Percentiles rank a stretch among this genome's conserved stretches.
phyloP scores from a whole-genome alignment of 2,888 invertebrate species.

The Lasioglossum leucozonium region DNA sequence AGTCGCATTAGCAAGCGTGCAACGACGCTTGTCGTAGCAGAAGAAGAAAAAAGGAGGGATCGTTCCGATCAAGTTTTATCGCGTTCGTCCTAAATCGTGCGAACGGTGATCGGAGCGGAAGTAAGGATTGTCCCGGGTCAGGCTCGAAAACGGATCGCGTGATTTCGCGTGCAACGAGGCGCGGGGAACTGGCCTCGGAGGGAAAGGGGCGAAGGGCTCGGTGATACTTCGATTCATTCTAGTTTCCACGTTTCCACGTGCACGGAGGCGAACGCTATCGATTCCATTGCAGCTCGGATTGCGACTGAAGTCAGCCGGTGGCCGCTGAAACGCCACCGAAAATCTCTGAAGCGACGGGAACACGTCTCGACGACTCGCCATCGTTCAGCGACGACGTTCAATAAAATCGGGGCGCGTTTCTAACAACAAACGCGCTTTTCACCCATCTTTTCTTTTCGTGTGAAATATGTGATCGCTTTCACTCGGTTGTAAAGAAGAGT shows the following conservation, averaged over 20 bases:
- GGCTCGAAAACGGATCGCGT: background rate
- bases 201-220: background rate
- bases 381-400: background rate
- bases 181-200: background rate
- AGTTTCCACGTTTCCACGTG: constrained; percentile 59
- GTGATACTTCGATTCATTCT: constrained; percentile 6
- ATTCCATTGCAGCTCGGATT: constrained; percentile 76
- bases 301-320: constrained; percentile 61
- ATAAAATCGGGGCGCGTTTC: background rate
- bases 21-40: background rate
- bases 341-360: background rate
- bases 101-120: background rate
- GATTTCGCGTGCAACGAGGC: background rate
- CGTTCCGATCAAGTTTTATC: background rate
- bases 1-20: background rate
- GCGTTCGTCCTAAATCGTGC: background rate
- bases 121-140: background rate
- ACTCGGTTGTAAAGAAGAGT: background rate
- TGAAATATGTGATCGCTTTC: background rate
- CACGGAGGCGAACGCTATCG: constrained; percentile 69
- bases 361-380: background rate
- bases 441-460: background rate
- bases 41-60: background rate
- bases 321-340: constrained; percentile 41
- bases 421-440: background rate